These are phyloP conservation scores for Chelon auratus DNA, from an alignment of 2,797 vertebrate genomes.

Conservation along the genomic window DNA sequence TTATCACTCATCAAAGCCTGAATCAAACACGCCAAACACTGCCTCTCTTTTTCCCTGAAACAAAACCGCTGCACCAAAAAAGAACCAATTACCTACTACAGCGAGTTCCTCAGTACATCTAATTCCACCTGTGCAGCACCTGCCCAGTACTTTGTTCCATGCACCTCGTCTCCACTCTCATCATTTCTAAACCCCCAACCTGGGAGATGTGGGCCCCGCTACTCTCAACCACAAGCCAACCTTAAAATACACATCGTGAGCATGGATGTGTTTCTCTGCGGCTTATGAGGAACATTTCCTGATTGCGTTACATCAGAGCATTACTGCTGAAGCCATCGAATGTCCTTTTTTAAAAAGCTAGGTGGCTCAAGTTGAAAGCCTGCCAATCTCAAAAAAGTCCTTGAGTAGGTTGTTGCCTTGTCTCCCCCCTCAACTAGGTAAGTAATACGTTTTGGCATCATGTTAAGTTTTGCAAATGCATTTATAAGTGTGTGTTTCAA, in stretches of 20 bases:
- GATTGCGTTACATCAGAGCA: constrained; percentile 62
- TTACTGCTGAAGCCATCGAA: constrained; percentile 57
- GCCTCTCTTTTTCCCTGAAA: not conserved
- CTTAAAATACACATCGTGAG: constrained; percentile 78
- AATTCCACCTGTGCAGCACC: constrained; percentile 9
- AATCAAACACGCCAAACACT: constrained; percentile 1
- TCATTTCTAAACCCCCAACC: constrained; percentile 61
- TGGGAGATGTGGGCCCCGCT: constrained; percentile 48
- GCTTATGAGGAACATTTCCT: constrained; percentile 67
- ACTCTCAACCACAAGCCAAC: constrained; percentile 44
- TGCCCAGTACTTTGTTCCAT: not conserved
- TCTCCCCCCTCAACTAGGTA: constrained; percentile 33
- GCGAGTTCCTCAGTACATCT: constrained; percentile 33
- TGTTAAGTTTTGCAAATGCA: constrained; percentile 40
- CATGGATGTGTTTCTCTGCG: constrained; percentile 58
- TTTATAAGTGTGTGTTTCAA: constrained; percentile 21
- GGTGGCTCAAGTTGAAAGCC: constrained; percentile 24
- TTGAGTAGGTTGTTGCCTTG: constrained; percentile 17
- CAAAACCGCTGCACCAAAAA: not conserved
- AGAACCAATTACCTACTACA: not conserved
- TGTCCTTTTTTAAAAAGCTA: constrained; percentile 26
- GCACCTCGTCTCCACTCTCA: constrained; percentile 9
- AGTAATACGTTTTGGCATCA: constrained; percentile 49
- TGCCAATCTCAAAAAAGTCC: constrained; percentile 43
- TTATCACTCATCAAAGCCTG: constrained; percentile 31